Conservation (phyloP, 1,140 invertebrate species). For the Philotrypesis tridentata region DNA sequence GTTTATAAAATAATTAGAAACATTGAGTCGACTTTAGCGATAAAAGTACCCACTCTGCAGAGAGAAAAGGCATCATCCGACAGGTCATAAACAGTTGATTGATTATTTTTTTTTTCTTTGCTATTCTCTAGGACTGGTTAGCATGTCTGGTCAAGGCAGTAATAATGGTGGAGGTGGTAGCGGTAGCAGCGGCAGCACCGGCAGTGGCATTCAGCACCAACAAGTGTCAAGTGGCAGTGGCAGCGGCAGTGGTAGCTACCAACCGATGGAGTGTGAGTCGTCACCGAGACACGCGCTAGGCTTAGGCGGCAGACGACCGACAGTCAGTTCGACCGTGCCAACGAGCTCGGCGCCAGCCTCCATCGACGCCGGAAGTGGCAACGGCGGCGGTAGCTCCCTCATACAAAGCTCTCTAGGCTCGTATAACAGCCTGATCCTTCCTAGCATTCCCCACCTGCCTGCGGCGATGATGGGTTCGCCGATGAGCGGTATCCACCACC, state of each 20-base stretch:
- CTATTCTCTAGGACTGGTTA: conserved; percentile 71
- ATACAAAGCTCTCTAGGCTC: conserved; percentile 65
- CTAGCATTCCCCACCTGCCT: conserved; percentile 70
- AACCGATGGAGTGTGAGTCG: conserved; percentile 74
- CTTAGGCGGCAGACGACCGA: conserved; percentile 54
- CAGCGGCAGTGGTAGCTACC: conserved; percentile 64
- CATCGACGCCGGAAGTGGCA: conserved; percentile 57
- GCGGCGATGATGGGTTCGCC: conserved; percentile 68
- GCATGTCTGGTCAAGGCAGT: conserved; percentile 72
- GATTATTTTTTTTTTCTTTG: conserved; percentile 37
- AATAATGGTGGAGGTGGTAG: conserved; percentile 60
- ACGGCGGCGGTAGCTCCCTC: conserved; percentile 2
- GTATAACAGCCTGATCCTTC: conserved; percentile 72
- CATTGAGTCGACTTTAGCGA: not conserved
- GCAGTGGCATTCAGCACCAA: conserved; percentile 61
- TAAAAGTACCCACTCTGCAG: not conserved
- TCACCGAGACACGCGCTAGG: conserved; percentile 68
- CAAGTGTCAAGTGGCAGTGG: conserved; percentile 63
- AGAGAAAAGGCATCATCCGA: not conserved
- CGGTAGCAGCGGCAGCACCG: conserved; percentile 59
- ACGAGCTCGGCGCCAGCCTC: conserved; percentile 61
- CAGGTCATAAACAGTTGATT: not conserved
- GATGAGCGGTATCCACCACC: conserved; percentile 59
- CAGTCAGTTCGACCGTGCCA: conserved; percentile 55
- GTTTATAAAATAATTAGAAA: not conserved